A percentile compares a stretch with the other conserved stretches of the same genome.
Conservation (phyloP, 2,797 vertebrate genomes). For the Oreochromis grahami region DNA sequence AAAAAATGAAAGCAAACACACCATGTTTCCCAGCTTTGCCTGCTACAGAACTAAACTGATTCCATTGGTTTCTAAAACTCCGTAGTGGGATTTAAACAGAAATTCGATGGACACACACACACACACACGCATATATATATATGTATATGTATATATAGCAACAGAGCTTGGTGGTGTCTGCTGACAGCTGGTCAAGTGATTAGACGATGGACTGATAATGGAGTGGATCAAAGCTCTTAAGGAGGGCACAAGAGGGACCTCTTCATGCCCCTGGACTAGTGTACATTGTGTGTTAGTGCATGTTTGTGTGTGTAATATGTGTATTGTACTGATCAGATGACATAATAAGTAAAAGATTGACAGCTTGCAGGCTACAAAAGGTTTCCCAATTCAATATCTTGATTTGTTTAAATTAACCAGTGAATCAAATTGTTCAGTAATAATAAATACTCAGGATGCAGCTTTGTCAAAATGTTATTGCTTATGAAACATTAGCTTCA, state of each 20-base stretch:
- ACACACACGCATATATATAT: accelerated
- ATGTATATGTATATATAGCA: not conserved
- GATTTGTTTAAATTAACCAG: not conserved
- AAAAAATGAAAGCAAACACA: not conserved
- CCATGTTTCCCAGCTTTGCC: not conserved
- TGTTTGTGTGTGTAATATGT: not conserved
- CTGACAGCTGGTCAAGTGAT: constrained; percentile 80
- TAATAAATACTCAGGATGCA: not conserved
- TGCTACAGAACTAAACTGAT: not conserved
- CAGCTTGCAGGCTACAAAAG: not conserved
- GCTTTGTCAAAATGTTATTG: not conserved
- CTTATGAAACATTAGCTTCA: not conserved
- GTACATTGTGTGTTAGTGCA: not conserved
- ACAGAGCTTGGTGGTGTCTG: not conserved
- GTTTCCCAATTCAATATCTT: not conserved
- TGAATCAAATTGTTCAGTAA: not conserved
- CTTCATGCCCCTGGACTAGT: constrained; percentile 15
- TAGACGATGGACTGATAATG: constrained; percentile 66
- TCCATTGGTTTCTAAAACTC: not conserved
- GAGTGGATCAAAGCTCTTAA: constrained; percentile 70
- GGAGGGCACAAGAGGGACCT: constrained; percentile 59
- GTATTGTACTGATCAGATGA: not conserved
- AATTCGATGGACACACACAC: not conserved
- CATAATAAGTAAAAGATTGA: not conserved
- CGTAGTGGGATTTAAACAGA: not conserved